phyloP scores from a whole-genome alignment of 1,140 invertebrate genomes.

The Bombus waltoni region DNA sequence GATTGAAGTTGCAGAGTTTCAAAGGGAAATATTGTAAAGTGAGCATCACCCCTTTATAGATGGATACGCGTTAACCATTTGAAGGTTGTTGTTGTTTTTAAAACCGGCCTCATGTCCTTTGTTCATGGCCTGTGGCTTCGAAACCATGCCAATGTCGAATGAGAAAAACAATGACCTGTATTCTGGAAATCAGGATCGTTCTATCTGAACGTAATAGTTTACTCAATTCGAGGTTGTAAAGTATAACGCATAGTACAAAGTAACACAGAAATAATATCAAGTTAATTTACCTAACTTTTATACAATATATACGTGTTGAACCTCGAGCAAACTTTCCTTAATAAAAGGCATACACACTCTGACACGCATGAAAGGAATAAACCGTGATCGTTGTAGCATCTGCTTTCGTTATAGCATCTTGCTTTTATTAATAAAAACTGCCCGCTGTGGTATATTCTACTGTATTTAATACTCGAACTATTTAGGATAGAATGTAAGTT shows the following conservation, averaged over 20 bases:
- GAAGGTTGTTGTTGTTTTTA: slow-evolving; percentile 31
- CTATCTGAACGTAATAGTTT: neutral
- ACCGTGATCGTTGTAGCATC: no score
- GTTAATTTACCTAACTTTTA: no score
- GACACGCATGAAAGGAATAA: neutral
- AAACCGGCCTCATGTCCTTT: slow-evolving; percentile 6
- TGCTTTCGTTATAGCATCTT: no score
- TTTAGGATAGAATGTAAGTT: no score
- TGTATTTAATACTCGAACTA: neutral
- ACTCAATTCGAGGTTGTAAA: no score
- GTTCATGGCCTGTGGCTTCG: slow-evolving; percentile 2
- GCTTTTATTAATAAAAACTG: neutral
- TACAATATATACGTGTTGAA: no score
- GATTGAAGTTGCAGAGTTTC: slow-evolving; percentile 14
- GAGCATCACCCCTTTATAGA: slow-evolving; percentile 25
- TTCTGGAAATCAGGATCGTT: neutral
- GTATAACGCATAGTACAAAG: no score
- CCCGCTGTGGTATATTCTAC: neutral
- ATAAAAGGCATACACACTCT: neutral
- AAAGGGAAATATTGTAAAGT: slow-evolving; percentile 18
- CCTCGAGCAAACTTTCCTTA: neutral
- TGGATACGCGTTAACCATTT: slow-evolving; percentile 4
- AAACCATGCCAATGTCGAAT: slow-evolving; percentile 17
- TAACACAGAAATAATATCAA: no score
- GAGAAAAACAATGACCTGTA: slow-evolving; percentile 11